phyloP scores from a whole-genome alignment of 2,888 invertebrate genomes.

The Artemia sp. region DNA sequence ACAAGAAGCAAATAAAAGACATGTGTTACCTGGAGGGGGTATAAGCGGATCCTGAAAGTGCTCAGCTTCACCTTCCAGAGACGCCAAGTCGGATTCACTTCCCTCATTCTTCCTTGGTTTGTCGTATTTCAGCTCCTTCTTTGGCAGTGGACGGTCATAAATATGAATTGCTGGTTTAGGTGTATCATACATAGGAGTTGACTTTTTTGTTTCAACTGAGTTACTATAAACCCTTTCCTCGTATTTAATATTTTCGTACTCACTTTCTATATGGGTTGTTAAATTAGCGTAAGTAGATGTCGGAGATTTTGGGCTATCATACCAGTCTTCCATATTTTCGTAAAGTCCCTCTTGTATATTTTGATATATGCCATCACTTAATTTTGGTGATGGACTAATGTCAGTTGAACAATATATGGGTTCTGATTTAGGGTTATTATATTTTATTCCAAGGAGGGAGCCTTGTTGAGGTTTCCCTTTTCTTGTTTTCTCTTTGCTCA shows the following conservation, averaged over 20 bases:
- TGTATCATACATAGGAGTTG: neutral
- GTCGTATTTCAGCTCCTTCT: constrained; percentile 2
- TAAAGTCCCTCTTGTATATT: constrained; percentile 2
- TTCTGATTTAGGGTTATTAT: constrained; percentile 3
- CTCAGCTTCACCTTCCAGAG: neutral
- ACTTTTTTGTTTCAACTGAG: neutral
- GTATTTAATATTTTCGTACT: neutral
- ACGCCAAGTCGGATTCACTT: neutral
- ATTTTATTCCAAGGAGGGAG: constrained; percentile 2
- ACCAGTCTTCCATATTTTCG: constrained; percentile 6
- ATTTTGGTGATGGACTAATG: neutral
- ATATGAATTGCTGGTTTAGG: constrained; percentile 8
- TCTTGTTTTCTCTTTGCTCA: neutral
- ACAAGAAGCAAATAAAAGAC: neutral
- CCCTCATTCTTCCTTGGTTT: neutral
- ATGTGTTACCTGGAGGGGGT: neutral
- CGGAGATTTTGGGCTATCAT: neutral
- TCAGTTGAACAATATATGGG: neutral
- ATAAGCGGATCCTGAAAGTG: neutral
- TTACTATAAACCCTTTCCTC: constrained; percentile 5
- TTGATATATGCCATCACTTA: neutral
- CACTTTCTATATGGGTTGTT: neutral
- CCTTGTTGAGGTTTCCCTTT: neutral
- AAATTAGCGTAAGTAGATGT: neutral
- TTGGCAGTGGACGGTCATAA: neutral